phyloP scores from a whole-genome alignment of 2,797 vertebrate species.

The Ptychobarbus kaznakovi region DNA sequence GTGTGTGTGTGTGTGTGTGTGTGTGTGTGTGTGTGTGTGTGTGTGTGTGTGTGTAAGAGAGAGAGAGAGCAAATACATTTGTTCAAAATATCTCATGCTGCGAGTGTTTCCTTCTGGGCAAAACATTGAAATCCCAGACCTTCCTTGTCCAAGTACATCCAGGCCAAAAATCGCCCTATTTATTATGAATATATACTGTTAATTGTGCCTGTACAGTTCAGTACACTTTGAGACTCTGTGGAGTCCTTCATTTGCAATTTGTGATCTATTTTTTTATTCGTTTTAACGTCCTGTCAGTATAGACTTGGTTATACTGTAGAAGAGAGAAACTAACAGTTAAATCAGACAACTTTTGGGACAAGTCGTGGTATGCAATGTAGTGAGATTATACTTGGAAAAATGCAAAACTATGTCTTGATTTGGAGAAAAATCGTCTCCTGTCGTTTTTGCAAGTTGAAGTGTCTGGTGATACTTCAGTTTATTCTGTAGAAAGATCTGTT shows the following conservation, averaged over 20 bases:
- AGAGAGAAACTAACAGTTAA: constrained; percentile 56
- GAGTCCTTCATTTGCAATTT: constrained; percentile 76
- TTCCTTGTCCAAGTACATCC: constrained; percentile 65
- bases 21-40: constrained; percentile 55
- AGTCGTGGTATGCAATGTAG: constrained; percentile 29
- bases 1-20: constrained; percentile 56
- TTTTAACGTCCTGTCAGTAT: constrained; percentile 63
- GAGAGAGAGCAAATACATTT: constrained; percentile 39
- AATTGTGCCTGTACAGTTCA: constrained; percentile 84
- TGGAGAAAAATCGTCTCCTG: constrained; percentile 66
- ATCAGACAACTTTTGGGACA: constrained; percentile 48
- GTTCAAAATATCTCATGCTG: constrained; percentile 64
- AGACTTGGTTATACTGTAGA: constrained; percentile 74
- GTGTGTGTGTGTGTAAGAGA: constrained; percentile 57
- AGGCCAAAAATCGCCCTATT: constrained; percentile 79
- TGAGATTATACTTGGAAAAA: constrained; percentile 11
- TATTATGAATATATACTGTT: constrained; percentile 82
- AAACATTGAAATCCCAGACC: constrained; percentile 58
- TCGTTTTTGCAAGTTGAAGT: constrained; percentile 74
- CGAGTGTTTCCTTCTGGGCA: constrained; percentile 57
- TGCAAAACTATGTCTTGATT: constrained; percentile 27
- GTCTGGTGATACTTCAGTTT: constrained; percentile 72
- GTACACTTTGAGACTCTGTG: constrained; percentile 76
- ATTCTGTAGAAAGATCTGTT: constrained; percentile 75
- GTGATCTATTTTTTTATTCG: constrained; percentile 69